Evolutionary conservation across 2,113 vertebrate genomes (phyloP).

Genomic region (Oncorhynchus tshawytscha): DNA sequence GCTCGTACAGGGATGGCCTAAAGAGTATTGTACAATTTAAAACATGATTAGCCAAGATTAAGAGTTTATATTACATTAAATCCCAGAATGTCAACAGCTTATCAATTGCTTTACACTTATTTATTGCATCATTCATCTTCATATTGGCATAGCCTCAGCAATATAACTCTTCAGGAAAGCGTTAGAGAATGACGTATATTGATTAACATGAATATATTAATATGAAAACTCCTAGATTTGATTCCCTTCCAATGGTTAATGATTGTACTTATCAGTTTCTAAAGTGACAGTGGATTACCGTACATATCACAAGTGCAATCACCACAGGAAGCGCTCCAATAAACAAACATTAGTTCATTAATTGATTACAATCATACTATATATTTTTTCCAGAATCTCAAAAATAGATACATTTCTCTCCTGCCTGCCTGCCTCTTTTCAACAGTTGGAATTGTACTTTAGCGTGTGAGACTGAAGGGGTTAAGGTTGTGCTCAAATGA

Average conservation of each 20-base stretch:
- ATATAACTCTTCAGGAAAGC: not conserved
- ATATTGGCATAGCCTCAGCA: too few species aligned
- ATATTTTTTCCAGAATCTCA: not conserved
- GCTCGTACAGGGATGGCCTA: not conserved
- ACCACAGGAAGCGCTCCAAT: not conserved
- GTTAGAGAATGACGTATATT: not conserved
- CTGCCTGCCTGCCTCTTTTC: not conserved
- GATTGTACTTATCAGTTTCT: not conserved
- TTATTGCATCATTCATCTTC: not conserved
- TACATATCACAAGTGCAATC: not conserved
- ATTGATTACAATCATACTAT: not conserved
- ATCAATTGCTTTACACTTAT: not conserved
- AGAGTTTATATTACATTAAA: not conserved
- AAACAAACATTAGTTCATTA: not conserved
- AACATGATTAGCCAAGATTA: not conserved
- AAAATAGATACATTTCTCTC: not conserved
- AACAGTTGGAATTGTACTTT: not conserved
- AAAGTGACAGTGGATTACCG: slow-evolving; percentile 2
- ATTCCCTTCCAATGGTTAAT: not conserved
- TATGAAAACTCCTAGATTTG: not conserved
- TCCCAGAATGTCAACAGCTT: not conserved
- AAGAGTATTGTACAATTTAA: not conserved
- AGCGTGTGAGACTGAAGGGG: not conserved
- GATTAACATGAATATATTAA: not conserved
- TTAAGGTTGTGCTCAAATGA: not conserved